phyloP scores from a whole-genome alignment of 2,888 invertebrate species.

The Nephrotoma guestfalica region DNA sequence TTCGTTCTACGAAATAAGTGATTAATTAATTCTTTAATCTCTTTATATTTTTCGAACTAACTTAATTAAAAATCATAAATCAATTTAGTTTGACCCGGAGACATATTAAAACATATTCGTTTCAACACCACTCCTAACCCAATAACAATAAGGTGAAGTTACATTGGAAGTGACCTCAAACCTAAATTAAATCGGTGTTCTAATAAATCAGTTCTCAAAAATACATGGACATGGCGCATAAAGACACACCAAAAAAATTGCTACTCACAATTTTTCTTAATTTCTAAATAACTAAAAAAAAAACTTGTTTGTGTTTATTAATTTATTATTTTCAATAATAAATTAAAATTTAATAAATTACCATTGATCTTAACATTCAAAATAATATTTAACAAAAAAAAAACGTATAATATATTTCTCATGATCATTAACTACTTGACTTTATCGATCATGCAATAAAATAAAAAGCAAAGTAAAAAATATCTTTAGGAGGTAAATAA shows the following conservation, averaged over 20 bases:
- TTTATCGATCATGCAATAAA: conserved; percentile 2
- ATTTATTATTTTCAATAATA: not conserved
- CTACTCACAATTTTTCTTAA: not conserved
- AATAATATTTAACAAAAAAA: not conserved
- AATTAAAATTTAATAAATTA: not conserved
- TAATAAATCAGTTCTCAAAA: not conserved
- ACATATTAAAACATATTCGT: not conserved
- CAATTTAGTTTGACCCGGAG: not conserved
- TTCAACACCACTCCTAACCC: not conserved
- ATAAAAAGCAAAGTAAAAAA: not conserved
- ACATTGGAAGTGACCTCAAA: not conserved
- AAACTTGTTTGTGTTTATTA: not conserved
- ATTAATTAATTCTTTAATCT: no score
- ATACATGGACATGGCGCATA: not conserved
- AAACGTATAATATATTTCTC: not conserved
- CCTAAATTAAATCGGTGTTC: not conserved
- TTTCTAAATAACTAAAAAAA: not conserved
- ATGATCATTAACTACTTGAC: conserved; percentile 3
- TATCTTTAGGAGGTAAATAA: not conserved
- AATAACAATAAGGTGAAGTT: not conserved
- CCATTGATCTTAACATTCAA: conserved; percentile 4
- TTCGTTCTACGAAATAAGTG: no score
- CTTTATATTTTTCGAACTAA: not conserved
- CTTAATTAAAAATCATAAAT: not conserved
- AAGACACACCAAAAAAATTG: not conserved